phyloP scores from a whole-genome alignment of 2,888 invertebrate genomes.

The Macrosoma leucophasiata region DNA sequence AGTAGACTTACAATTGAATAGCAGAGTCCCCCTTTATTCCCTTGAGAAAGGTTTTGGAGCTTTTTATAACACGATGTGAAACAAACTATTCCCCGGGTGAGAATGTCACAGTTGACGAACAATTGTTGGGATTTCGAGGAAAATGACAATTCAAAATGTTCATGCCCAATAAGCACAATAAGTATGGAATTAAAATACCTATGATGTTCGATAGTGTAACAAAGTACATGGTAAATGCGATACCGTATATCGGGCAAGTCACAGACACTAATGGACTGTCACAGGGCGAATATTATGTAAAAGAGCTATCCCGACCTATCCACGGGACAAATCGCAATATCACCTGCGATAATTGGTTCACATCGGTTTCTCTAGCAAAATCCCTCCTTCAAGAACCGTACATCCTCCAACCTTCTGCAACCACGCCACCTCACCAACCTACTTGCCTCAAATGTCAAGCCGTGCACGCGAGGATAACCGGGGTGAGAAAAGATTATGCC shows the following conservation, averaged over 20 bases:
- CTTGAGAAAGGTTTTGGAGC: slow-evolving; percentile 29
- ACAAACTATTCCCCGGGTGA: slow-evolving; percentile 21
- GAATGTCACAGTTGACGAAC: slow-evolving; percentile 22
- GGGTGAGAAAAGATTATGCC: no score
- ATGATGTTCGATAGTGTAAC: slow-evolving; percentile 30
- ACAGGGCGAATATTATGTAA: slow-evolving; percentile 14
- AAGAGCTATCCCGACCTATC: slow-evolving; percentile 13
- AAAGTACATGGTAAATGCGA: slow-evolving; percentile 31
- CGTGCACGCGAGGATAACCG: no score
- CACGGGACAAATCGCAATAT: slow-evolving; percentile 20
- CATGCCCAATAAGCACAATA: slow-evolving; percentile 19
- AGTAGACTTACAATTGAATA: no score
- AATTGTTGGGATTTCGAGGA: slow-evolving; percentile 22
- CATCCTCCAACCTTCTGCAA: no score
- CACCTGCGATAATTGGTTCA: slow-evolving; percentile 37
- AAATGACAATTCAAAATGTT: slow-evolving; percentile 20
- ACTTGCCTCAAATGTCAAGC: no score
- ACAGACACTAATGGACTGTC: slow-evolving; percentile 27
- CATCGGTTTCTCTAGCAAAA: slow-evolving; percentile 31
- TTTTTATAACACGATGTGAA: slow-evolving; percentile 25
- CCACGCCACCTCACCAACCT: no score
- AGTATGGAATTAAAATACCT: slow-evolving; percentile 34
- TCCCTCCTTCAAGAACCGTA: slow-evolving; percentile 30
- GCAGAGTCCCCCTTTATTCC: slow-evolving; percentile 31
- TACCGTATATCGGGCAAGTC: slow-evolving; percentile 30